Conservation (phyloP, 2,797 vertebrate species). For the Brachyrhaphis roseni region DNA sequence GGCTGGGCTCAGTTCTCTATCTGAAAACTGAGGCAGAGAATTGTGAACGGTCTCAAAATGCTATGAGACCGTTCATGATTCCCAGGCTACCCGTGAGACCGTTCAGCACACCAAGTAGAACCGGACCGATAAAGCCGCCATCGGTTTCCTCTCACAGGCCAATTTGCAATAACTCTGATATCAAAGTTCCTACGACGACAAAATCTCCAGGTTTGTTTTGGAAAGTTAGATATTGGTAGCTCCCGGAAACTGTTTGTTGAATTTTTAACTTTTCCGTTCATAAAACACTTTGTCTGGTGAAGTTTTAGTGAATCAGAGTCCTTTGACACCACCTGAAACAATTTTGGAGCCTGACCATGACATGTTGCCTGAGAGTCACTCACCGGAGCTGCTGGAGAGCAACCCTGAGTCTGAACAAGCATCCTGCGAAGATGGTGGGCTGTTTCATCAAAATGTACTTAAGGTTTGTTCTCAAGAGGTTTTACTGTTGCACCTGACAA, state of each 20-base stretch:
- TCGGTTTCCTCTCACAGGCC: accelerated
- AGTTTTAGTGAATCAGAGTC: conserved; percentile 15
- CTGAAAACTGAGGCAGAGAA: conserved; percentile 58
- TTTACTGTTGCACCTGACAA: neutral
- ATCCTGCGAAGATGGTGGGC: conserved; percentile 22
- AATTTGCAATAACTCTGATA: neutral
- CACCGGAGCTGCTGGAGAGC: neutral
- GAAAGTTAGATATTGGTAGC: neutral
- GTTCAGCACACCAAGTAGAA: neutral
- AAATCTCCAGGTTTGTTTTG: conserved; percentile 48
- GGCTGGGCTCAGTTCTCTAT: conserved; percentile 82
- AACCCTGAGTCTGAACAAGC: conserved; percentile 17
- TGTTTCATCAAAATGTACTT: conserved; percentile 55
- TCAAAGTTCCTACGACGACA: neutral
- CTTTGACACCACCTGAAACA: conserved; percentile 1
- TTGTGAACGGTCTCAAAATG: no score
- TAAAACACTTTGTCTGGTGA: conserved; percentile 12
- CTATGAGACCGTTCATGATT: neutral
- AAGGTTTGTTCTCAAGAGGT: conserved; percentile 58
- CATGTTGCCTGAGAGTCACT: neutral
- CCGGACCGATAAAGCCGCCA: conserved; percentile 3
- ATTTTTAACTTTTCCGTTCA: neutral
- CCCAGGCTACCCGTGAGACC: neutral
- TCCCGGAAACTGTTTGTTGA: neutral
- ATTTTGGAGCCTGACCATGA: neutral